Percentiles rank a stretch among this genome's conserved stretches.
Evolutionary conservation across 2,888 invertebrate genomes (phyloP).

Genomic region (Sphinx pinastri): DNA sequence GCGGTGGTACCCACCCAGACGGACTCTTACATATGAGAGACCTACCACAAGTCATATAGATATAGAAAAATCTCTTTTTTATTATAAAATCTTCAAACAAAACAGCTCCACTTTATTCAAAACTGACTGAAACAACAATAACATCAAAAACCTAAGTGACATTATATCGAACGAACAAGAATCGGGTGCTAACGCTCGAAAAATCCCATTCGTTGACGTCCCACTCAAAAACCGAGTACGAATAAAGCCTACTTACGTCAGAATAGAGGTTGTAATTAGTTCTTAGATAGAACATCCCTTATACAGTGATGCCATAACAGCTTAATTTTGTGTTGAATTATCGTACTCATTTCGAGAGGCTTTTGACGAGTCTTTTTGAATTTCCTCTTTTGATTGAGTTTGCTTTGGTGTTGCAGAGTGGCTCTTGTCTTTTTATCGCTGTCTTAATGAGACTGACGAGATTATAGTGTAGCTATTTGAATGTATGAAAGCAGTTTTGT

Average conservation of each 20-base stretch:
- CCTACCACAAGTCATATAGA: too few species aligned
- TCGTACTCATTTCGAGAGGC: conserved; percentile 10
- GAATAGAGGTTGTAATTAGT: conserved; percentile 40
- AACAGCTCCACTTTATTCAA: neutral
- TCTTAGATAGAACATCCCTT: conserved; percentile 30
- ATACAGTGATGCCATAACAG: conserved; percentile 18
- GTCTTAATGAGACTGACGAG: neutral
- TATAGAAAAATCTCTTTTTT: too few species aligned
- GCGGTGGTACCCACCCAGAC: too few species aligned
- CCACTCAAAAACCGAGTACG: conserved; percentile 41
- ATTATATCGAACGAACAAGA: conserved; percentile 21
- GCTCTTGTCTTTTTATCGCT: conserved; percentile 1
- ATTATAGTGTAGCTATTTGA: neutral
- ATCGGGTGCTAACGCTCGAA: conserved; percentile 34
- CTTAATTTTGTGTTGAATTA: conserved; percentile 17
- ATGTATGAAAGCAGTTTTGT: neutral
- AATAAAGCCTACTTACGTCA: conserved; percentile 42
- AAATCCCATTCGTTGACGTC: conserved; percentile 40
- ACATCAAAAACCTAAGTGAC: neutral
- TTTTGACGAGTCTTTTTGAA: conserved; percentile 17
- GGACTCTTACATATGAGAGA: too few species aligned
- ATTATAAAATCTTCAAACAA: too few species aligned
- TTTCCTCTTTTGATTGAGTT: conserved; percentile 14
- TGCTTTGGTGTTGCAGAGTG: conserved; percentile 6
- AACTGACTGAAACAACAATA: neutral